Base-by-base conservation (phyloP, 35 echinoderm and acorn worm species). In the Patiria miniata region DNA sequence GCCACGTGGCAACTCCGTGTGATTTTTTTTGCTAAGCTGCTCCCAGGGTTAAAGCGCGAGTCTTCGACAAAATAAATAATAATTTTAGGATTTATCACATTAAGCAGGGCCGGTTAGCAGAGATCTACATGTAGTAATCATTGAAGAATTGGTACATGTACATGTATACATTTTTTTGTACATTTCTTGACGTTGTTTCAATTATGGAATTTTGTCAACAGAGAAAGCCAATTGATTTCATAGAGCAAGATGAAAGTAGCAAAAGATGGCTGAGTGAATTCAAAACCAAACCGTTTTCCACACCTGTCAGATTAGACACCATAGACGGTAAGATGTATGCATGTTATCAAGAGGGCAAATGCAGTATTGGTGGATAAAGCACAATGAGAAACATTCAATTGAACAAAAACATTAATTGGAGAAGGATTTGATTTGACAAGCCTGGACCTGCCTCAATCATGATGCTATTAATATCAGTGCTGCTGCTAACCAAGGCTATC, bases 181-280 rank as follows among this genome's bases (percentile, higher is more conserved):
- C 15, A 44, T 37, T n/a, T 14, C 18, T 21, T 86, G 17, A 0
- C 23, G 34, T 86, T 36, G 58, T 4, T 58, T 53, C 39, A 4
- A 57, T 77, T 84, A 16, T 84, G 26, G 32, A 54, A 23, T 8
- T 61, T 56, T 88, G 18, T n/a, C n/a, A n/a, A n/a, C 26, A 99
- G 96, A 93, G 93, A 12, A 88, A 77, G 87, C 29, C 83, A 51
- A 83, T 90, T 69, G 96, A 99, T 33, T 99, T 92, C 77, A 58
- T 88, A 29, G 65, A 69, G 14, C 93, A 94, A 38, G 96, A 99
- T 88, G 96, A 99, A 10, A 92, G 60, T 79, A 99, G 90, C 78
- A 83, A 91, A 73, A 85, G 93, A 78, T 99, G 96, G 96, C 60
- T 99, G 37, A 90, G 85, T 83, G 96, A 99, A 14, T 99, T 99